Evolutionary conservation across 1,140 invertebrate genomes (phyloP).

Genomic region (Drosophila micromelanica): DNA sequence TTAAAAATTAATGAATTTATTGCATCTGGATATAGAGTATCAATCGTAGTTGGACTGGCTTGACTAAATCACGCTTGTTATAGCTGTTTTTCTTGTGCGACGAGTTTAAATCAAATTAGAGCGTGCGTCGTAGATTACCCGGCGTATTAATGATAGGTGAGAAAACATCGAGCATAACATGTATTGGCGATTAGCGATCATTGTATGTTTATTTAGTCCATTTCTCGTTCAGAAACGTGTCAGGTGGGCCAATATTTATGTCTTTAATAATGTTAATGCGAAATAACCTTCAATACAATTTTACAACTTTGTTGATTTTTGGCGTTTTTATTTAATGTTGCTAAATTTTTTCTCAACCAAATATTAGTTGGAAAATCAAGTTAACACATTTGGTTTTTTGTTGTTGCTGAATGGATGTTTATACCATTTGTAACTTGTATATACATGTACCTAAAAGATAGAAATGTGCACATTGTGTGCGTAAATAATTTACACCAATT

Average conservation of each 20-base stretch:
- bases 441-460: background rate
- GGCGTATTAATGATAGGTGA: no score
- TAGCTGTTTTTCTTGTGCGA: no score
- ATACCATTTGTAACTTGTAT: background rate
- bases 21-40: no score
- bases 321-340: conserved; percentile 1
- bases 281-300: background rate
- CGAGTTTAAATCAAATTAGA: background rate
- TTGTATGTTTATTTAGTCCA: no score
- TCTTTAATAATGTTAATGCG: background rate
- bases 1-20: no score
- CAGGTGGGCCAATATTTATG: background rate
- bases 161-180: no score
- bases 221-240: background rate
- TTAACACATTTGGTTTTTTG: conserved; percentile 38
- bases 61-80: background rate
- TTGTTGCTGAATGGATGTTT: background rate
- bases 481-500: conserved; percentile 64
- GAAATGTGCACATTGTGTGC: conserved; percentile 73
- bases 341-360: background rate
- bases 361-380: conserved; percentile 44
- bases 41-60: no score
- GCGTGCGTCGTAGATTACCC: no score
- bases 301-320: background rate
- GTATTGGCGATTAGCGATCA: no score